phyloP scores from a whole-genome alignment of 1,140 invertebrate genomes.

The Drosophila equinoxialis region DNA sequence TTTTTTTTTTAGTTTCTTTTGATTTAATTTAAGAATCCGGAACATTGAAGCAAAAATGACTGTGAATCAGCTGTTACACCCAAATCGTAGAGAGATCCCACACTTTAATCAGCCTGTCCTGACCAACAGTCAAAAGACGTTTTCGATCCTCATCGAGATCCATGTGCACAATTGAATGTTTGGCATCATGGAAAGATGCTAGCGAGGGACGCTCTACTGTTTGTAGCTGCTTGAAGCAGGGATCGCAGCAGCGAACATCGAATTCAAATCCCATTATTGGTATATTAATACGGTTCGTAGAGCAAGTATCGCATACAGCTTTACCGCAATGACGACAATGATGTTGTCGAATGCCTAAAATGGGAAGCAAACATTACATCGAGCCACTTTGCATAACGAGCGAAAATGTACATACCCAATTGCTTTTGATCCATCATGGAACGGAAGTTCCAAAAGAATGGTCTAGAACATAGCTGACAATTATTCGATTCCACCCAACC shows the following conservation, averaged over 20 bases:
- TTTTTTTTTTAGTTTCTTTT: slow-evolving; percentile 1
- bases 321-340: slow-evolving; percentile 96
- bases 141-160: slow-evolving; percentile 94
- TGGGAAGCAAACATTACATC: background rate
- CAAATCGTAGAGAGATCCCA: slow-evolving; percentile 84
- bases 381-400: background rate
- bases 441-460: slow-evolving; percentile 99
- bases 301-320: slow-evolving; percentile 96
- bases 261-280: slow-evolving; percentile 99
- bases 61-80: slow-evolving; percentile 55
- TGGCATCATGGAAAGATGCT: slow-evolving; percentile 97
- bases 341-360: slow-evolving; percentile 90
- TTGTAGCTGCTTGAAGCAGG: slow-evolving; percentile 92
- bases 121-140: slow-evolving; percentile 95
- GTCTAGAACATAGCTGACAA: slow-evolving; percentile 95
- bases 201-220: slow-evolving; percentile 93
- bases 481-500: slow-evolving; percentile 96
- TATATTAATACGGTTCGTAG: slow-evolving; percentile 92
- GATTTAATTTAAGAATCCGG: slow-evolving; percentile 4
- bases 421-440: slow-evolving; percentile 99
- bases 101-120: slow-evolving; percentile 97
- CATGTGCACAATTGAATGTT: slow-evolving; percentile 95
- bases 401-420: slow-evolving; percentile 86
- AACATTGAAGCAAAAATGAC: background rate
- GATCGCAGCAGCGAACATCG: slow-evolving; percentile 97